Evolutionary conservation across 2,113 vertebrate genomes (phyloP).

Genomic region (Xerus inauris): DNA sequence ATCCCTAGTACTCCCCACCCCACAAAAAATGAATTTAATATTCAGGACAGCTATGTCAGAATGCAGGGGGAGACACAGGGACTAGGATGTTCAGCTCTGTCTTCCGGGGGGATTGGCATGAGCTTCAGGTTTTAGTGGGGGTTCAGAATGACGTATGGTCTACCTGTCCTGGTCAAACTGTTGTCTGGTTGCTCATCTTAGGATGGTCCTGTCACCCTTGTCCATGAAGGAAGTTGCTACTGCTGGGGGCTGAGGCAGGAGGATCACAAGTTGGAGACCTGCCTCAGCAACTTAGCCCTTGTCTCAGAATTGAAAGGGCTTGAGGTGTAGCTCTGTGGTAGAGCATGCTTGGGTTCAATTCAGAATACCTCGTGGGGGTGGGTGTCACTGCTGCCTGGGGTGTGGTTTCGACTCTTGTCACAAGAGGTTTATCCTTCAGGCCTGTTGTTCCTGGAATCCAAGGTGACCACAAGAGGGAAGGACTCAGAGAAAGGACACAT

Average conservation of each 20-base stretch:
- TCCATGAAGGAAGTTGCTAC: neutral
- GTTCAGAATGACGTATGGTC: accelerated
- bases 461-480: neutral
- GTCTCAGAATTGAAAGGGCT: too few relatives aligned
- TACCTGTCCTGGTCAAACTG: neutral
- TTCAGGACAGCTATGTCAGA: neutral
- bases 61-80: neutral
- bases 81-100: neutral
- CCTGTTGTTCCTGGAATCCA: neutral
- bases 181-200: neutral
- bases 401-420: neutral
- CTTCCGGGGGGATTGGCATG: neutral
- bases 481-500: neutral
- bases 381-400: neutral
- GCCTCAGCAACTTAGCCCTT: too few relatives aligned
- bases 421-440: neutral
- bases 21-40: neutral
- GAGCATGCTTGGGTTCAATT: too few relatives aligned
- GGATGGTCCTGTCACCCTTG: too few relatives aligned
- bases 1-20: too few relatives aligned
- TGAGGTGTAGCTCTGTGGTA: too few relatives aligned
- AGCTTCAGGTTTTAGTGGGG: neutral
- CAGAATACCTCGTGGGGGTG: too few relatives aligned
- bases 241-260: too few relatives aligned
- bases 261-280: too few relatives aligned